Evolutionary conservation across 2,113 vertebrate genomes (phyloP).

Genomic region (Callionymus lyra): DNA sequence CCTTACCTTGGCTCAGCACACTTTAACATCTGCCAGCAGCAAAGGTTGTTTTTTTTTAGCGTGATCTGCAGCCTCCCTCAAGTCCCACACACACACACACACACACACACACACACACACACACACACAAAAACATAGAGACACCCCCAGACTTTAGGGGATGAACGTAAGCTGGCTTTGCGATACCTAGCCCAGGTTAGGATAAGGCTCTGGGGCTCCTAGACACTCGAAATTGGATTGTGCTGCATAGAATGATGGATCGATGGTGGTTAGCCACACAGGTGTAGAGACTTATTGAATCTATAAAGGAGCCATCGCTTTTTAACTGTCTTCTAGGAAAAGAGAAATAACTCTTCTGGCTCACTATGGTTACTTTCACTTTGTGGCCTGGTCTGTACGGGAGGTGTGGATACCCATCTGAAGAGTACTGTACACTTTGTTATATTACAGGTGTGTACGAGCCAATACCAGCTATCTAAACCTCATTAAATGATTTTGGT

Average conservation of each 20-base stretch:
- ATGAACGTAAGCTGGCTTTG: conserved; percentile 63
- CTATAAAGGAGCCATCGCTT: conserved; percentile 50
- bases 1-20: conserved; percentile 34
- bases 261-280: conserved; percentile 57
- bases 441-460: too few relatives aligned
- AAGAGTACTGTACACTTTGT: conserved; percentile 1
- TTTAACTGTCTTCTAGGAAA: conserved; percentile 46
- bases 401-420: conserved; percentile 6
- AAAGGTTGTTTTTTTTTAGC: conserved; percentile 54
- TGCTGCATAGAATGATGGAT: conserved; percentile 58
- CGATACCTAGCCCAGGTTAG: conserved; percentile 51
- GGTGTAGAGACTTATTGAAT: conserved; percentile 62
- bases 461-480: too few relatives aligned
- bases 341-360: conserved; percentile 37
- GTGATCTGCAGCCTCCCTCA: conserved; percentile 36
- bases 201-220: conserved; percentile 57
- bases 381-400: conserved; percentile 16
- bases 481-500: too few relatives aligned
- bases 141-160: conserved; percentile 43
- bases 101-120: conserved; percentile 25
- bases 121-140: conserved; percentile 39
- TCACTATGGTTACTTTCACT: conserved; percentile 36
- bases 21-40: conserved; percentile 52
- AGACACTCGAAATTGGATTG: conserved; percentile 59
- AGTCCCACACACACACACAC: conserved; percentile 24